Base-by-base conservation (phyloP, 2,888 invertebrate genomes). In the Koerneria pararmatus region DNA sequence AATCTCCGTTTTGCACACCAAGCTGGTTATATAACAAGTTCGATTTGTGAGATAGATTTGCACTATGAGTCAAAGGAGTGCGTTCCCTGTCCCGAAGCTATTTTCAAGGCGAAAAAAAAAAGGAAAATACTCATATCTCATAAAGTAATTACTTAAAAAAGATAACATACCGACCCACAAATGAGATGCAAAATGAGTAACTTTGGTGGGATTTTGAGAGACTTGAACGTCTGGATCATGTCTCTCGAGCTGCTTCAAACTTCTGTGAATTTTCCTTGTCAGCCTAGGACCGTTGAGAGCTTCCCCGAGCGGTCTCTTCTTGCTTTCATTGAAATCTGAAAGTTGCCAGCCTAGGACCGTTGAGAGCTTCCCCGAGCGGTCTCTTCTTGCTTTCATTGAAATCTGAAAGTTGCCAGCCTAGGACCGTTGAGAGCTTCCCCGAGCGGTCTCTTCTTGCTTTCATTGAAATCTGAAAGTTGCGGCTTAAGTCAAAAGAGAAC, bases 201-300 rank as follows among this genome's bases (percentile, higher is more conserved):
- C 77, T 62, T 69, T 59, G 4, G 77, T 77, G 0, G 77, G 77
- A 31, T 70, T 67, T 11, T 60, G 37, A 0, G 74, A 69, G 2
- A 75, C 71, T 53, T 63, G 53, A 0, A 77, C 73, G 54, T 73
- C 74, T 0, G 74, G 71, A 64, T 77, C 74, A 57, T 77, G 75
- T 32, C 71, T 54, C 46, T 70, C 67, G 64, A 77, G 59, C 51
- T 74, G 74, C 29, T 74, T 74, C 24, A 74, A 34, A 56, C 71
- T 70, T 53, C 74, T 75, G 35, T 71, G 69, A 32, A 70, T 19
- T 49, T 73, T 74, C 64, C 70, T 73, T 37, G 67, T 64, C 53
- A 75, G 49, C 61, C 75, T 77, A n/a, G 71, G 71, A 2, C 73
- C 72, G 11, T 67, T 69, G 3, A 72, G 67, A 19, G 68, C 62